Evolutionary conservation across 2,888 invertebrate genomes (phyloP).

Genomic region (Elegia similella): DNA sequence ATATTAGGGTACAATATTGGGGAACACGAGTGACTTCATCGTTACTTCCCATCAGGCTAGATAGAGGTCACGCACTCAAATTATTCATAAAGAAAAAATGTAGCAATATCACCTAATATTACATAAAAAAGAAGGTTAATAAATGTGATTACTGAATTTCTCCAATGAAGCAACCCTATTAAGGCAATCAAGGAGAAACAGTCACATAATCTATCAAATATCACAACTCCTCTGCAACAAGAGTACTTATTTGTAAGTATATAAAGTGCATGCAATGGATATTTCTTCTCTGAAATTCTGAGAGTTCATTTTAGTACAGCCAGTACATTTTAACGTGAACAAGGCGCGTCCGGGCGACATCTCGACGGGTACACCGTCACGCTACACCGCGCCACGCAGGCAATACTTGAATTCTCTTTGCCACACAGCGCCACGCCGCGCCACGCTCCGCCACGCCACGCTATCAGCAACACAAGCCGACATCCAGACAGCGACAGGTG

Average conservation of each 20-base stretch:
- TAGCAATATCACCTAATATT: too few relatives aligned
- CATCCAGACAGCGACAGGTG: background rate
- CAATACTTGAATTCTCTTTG: too few relatives aligned
- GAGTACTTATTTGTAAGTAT: background rate
- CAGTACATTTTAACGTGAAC: slow-evolving; percentile 37
- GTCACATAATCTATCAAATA: background rate
- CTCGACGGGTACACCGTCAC: background rate
- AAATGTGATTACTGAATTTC: too few relatives aligned
- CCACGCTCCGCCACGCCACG: background rate
- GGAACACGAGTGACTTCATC: too few relatives aligned
- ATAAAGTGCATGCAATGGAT: background rate
- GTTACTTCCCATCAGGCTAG: too few relatives aligned
- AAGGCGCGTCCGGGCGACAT: slow-evolving; percentile 32
- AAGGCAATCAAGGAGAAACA: background rate
- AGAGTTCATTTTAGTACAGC: background rate
- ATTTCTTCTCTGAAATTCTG: background rate
- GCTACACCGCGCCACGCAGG: background rate
- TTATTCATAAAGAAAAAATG: too few relatives aligned
- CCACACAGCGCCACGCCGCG: background rate
- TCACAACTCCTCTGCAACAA: background rate
- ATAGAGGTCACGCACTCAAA: too few relatives aligned
- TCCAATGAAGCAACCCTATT: background rate
- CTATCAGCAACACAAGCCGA: slow-evolving; percentile 18
- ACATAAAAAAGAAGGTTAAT: too few relatives aligned
- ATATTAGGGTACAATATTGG: too few relatives aligned